Base-by-base conservation (phyloP, 2,797 vertebrate species). In the Lerista edwardsae region DNA sequence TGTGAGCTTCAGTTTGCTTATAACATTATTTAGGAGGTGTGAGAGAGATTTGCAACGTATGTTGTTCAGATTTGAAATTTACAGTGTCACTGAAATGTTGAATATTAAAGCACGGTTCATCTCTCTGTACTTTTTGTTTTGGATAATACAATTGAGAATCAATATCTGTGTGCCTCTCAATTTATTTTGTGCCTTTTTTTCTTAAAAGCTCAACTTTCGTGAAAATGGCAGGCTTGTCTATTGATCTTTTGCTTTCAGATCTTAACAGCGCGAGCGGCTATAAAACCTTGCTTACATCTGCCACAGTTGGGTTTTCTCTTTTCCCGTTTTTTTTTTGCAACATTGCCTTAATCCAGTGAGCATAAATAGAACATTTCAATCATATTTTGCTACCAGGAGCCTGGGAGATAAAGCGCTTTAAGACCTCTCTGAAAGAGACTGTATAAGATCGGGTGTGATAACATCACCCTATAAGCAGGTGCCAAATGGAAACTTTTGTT, bases 281-380 rank as follows among this genome's bases (percentile, higher is more conserved):
- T 96, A 96, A 96, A 95, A 95, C 96, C 96, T 96, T 94, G 94
- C 95, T 96, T 95, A 95, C 96, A 96, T 95, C 94, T 94, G 95
- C 95, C 91, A 90, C 92, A 92, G 59, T 86, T 94, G 14, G 2
- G 2, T 94, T 92, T 92, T 93, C 88, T n/a, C 94, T 90, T 92
- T 93, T 94, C 95, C 94, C 93, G 83, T n/a, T 87, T 92, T 94
- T 94, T 93, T 93, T 94, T 94, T 93, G 94, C 94, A 92, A 90
- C 94, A 90, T 95, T 94, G 90, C 95, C 93, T 95, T 96, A 96
- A 96, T 96, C 96, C 96, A 69, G 92, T 77, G 55, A 94, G 93
- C 96, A 96, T 95, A 96, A 96, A 96, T 96, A 95, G 96, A 96
- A 95, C 91, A 36, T 96, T 96, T 96, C 96, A 96, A 96, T 96